phyloP scores from a whole-genome alignment of 2,888 invertebrate genomes.

The Scaeva pyrastri region DNA sequence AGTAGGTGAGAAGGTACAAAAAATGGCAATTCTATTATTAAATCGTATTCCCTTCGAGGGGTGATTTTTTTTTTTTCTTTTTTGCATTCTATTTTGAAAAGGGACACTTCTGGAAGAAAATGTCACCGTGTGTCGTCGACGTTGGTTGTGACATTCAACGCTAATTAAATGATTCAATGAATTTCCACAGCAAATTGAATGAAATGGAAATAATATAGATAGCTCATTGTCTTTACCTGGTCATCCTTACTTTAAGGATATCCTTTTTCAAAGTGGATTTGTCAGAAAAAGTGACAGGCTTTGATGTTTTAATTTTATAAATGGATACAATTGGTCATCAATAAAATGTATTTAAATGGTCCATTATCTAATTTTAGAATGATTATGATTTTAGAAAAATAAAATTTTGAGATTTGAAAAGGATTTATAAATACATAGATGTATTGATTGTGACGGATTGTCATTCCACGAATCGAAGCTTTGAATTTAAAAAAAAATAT shows the following conservation, averaged over 20 bases:
- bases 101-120: constrained; percentile 7
- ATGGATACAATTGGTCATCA: no score
- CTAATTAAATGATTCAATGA: constrained; percentile 84
- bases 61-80: constrained; percentile 28
- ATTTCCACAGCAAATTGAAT: constrained; percentile 65
- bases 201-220: constrained; percentile 5
- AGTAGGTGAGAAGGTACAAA: not conserved
- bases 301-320: not conserved
- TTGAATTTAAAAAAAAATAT: no score
- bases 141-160: constrained; percentile 79
- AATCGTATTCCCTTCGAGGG: constrained; percentile 40
- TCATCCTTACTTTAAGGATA: constrained; percentile 31
- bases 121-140: not conserved
- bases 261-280: constrained; percentile 23
- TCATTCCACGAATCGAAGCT: no score
- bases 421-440: no score
- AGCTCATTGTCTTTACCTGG: constrained; percentile 5
- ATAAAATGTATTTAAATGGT: no score
- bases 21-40: constrained; percentile 41
- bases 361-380: no score
- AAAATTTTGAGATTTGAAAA: not conserved
- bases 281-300: not conserved
- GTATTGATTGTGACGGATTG: no score
- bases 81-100: not conserved
- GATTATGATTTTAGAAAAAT: no score